Percentiles rank a stretch among this genome's conserved stretches.
Evolutionary conservation across 2,888 invertebrate species (phyloP).

Genomic region (Athripsodes cinereus): DNA sequence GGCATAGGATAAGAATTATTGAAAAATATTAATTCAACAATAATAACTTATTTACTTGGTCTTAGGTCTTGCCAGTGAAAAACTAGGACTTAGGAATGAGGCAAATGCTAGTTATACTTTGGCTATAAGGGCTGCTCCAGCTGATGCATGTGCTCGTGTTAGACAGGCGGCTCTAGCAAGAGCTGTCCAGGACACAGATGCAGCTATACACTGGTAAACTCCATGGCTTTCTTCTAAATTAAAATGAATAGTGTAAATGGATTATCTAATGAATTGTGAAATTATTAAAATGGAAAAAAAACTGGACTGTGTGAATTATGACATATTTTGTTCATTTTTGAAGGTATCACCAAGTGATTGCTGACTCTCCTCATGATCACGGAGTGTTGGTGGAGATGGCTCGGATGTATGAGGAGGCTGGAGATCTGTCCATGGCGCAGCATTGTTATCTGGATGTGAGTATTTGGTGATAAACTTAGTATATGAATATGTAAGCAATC

Average conservation of each 20-base stretch:
- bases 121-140: conserved; percentile 32
- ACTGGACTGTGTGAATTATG: too few relatives aligned
- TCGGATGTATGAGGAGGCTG: conserved; percentile 80
- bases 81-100: conserved; percentile 30
- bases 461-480: background rate
- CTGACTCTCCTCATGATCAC: conserved; percentile 83
- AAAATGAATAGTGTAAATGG: too few relatives aligned
- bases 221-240: background rate
- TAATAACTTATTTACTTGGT: background rate
- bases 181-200: conserved; percentile 31
- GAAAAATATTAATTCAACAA: background rate
- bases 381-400: conserved; percentile 85
- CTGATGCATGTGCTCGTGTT: conserved; percentile 39
- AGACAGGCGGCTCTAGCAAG: conserved; percentile 37
- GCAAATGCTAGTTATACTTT: conserved; percentile 38
- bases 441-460: conserved; percentile 48
- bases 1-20: too few relatives aligned
- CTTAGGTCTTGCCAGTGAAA: conserved; percentile 22
- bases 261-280: too few relatives aligned
- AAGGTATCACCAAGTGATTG: conserved; percentile 40
- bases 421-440: conserved; percentile 64
- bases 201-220: conserved; percentile 42
- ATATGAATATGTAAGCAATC: too few relatives aligned
- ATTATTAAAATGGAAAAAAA: too few relatives aligned
- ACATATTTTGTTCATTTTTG: background rate